Percentiles rank a stretch among this genome's conserved stretches.
phyloP scores from a whole-genome alignment of 2,888 invertebrate genomes.

The Lasioglossum calceatum region DNA sequence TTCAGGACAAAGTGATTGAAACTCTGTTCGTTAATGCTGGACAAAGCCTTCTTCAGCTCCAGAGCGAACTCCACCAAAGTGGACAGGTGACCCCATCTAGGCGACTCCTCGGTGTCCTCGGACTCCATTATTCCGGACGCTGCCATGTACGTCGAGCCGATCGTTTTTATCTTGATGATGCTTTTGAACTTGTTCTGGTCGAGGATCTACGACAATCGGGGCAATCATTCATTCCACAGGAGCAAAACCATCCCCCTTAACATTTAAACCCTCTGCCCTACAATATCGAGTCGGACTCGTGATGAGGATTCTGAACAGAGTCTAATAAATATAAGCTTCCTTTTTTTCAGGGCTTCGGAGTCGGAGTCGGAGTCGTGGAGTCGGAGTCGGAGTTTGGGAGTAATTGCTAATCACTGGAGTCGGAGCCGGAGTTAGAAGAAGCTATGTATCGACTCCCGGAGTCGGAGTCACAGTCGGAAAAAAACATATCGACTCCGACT shows the following conservation, averaged over 20 bases:
- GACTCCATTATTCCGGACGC: constrained; percentile 88
- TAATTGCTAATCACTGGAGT: too few relatives aligned
- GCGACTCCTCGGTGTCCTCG: constrained; percentile 73
- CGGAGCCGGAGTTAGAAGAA: too few relatives aligned
- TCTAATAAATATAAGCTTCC: too few relatives aligned
- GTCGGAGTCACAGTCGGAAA: too few relatives aligned
- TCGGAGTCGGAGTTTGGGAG: too few relatives aligned
- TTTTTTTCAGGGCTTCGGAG: too few relatives aligned
- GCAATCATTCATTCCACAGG: neutral
- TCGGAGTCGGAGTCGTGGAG: too few relatives aligned
- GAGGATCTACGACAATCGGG: constrained; percentile 87
- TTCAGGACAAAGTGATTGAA: constrained; percentile 97
- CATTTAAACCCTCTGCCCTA: neutral
- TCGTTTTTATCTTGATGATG: constrained; percentile 97
- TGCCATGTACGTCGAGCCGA: constrained; percentile 98
- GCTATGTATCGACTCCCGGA: too few relatives aligned
- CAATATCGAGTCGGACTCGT: too few relatives aligned
- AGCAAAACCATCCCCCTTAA: neutral
- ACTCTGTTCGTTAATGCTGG: constrained; percentile 96
- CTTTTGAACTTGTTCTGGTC: constrained; percentile 94
- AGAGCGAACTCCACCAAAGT: constrained; percentile 95
- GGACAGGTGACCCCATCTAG: constrained; percentile 93
- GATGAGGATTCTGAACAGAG: too few relatives aligned
- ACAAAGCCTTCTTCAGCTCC: constrained; percentile 95
- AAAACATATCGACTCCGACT: too few relatives aligned